phyloP scores from a whole-genome alignment of 2,797 vertebrate species.

The Tachyglossus aculeatus region DNA sequence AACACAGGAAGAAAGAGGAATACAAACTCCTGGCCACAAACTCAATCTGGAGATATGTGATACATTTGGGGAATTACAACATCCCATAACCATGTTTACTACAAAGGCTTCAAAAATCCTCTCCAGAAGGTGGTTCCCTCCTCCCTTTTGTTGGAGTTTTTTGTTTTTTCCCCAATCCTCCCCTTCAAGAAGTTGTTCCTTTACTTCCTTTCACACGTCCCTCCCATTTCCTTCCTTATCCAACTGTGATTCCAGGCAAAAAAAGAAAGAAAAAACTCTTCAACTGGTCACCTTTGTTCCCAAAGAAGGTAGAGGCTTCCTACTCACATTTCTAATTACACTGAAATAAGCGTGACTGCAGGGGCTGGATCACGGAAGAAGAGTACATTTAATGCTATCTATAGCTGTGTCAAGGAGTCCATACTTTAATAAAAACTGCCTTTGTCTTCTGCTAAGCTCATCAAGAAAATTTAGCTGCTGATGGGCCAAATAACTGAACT shows the following conservation, averaged over 20 bases:
- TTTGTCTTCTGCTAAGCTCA: not conserved
- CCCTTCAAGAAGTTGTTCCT: not conserved
- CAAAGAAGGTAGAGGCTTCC: not conserved
- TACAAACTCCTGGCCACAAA: not conserved
- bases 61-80: slow-evolving; percentile 3
- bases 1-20: slow-evolving; percentile 17
- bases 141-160: slow-evolving; percentile 6
- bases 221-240: not conserved
- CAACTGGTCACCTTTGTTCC: not conserved
- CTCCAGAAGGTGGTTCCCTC: not conserved
- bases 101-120: not conserved
- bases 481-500: not conserved
- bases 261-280: no score
- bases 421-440: not conserved
- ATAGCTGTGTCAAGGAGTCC: not conserved
- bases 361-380: not conserved
- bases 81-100: slow-evolving; percentile 2
- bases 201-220: not conserved
- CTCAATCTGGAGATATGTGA: not conserved
- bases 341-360: not conserved
- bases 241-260: not conserved
- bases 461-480: not conserved
- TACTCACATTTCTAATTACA: not conserved
- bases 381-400: not conserved
- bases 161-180: slow-evolving; percentile 3